A percentile compares a stretch with the other conserved stretches of the same genome.
Conservation (phyloP, 2,888 invertebrate genomes). For the Tenthredo notha region DNA sequence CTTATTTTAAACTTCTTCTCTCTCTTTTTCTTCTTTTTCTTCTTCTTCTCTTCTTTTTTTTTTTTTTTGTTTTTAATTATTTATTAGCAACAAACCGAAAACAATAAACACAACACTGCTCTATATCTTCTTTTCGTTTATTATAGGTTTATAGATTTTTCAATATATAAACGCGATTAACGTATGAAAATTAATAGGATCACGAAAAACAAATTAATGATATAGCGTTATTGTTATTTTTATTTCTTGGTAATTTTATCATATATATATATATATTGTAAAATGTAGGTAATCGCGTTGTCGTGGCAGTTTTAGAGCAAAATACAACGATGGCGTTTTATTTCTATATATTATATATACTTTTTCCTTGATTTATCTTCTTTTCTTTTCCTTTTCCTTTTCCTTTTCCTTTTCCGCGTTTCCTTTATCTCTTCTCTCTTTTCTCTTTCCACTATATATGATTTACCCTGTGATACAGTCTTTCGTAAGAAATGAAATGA, state of each 20-base stretch:
- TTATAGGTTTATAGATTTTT: neutral
- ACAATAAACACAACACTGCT: conserved; percentile 42
- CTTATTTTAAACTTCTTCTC: neutral
- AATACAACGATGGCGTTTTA: neutral
- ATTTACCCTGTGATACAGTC: conserved; percentile 47
- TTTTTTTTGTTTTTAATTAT: neutral
- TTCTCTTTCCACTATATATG: neutral
- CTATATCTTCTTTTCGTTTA: neutral
- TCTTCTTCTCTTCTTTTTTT: neutral
- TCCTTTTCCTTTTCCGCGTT: neutral
- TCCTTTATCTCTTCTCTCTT: neutral
- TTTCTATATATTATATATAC: neutral
- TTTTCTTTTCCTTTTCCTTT: neutral
- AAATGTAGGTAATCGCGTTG: conserved; percentile 20
- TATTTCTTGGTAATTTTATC: neutral
- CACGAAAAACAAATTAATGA: neutral
- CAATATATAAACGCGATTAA: neutral
- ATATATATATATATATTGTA: neutral
- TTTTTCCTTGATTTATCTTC: neutral
- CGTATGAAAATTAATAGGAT: neutral
- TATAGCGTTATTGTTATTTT: neutral
- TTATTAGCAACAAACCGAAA: conserved; percentile 12
- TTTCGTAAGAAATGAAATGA: conserved; percentile 24
- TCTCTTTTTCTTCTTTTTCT: neutral
- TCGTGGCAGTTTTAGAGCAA: conserved; percentile 40